Evolutionary conservation across 37 sponge, comb jelly and placozoan genomes (phyloP).

Genomic region (Aphrocallistes beatrix): DNA sequence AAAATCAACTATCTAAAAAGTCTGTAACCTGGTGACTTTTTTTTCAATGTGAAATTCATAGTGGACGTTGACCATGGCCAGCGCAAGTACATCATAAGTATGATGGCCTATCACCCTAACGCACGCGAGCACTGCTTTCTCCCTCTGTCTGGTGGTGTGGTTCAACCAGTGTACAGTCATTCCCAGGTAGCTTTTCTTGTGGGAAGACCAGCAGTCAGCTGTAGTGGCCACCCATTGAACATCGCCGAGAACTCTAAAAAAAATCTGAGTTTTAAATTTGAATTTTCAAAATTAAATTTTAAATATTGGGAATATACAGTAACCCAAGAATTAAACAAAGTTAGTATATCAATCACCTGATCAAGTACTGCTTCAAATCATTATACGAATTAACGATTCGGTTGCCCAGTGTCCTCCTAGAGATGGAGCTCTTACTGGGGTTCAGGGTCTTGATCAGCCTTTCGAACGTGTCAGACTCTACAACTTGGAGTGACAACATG

Average conservation of each 20-base stretch:
- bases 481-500: neutral
- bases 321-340: neutral
- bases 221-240: neutral
- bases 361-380: neutral
- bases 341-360: neutral
- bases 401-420: neutral
- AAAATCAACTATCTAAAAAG: neutral
- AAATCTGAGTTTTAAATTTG: neutral
- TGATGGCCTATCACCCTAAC: neutral
- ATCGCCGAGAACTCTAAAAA: neutral
- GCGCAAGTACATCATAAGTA: neutral
- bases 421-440: neutral
- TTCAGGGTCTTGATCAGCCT: neutral
- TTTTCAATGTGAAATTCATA: neutral
- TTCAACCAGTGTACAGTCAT: neutral
- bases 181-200: neutral
- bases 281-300: no score
- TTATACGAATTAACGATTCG: neutral
- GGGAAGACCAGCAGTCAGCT: neutral
- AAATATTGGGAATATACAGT: no score
- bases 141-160: neutral
- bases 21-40: neutral
- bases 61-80: neutral
- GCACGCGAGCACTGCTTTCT: neutral
- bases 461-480: neutral